Evolutionary conservation across 2,888 invertebrate genomes (phyloP).

Genomic region (Synergus japonicus): DNA sequence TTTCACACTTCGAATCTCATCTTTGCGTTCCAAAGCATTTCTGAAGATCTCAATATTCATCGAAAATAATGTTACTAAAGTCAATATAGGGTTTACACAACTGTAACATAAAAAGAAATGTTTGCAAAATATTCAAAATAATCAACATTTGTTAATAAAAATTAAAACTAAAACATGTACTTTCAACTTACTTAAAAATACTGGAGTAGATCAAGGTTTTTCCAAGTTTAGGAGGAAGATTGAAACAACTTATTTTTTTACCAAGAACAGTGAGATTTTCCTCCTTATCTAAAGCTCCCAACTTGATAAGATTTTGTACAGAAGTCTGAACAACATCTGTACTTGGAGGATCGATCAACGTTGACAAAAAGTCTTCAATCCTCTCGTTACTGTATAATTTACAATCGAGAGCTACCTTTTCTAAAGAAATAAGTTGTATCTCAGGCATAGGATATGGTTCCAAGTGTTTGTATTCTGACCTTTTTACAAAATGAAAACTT

Average conservation of each 20-base stretch:
- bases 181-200: constrained; percentile 76
- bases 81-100: constrained; percentile 79
- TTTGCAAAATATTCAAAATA: constrained; percentile 42
- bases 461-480: constrained; percentile 79
- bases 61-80: constrained; percentile 78
- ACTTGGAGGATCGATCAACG: constrained; percentile 82
- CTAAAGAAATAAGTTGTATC: constrained; percentile 82
- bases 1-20: constrained; percentile 79
- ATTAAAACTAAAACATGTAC: not conserved
- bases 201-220: constrained; percentile 81
- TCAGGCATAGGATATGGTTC: constrained; percentile 81
- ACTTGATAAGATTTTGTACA: constrained; percentile 80
- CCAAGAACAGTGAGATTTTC: constrained; percentile 84
- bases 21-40: constrained; percentile 78
- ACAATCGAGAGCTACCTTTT: constrained; percentile 81
- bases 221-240: constrained; percentile 82
- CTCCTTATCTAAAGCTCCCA: constrained; percentile 79
- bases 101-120: constrained; percentile 62
- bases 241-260: constrained; percentile 78
- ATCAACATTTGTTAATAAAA: constrained; percentile 13
- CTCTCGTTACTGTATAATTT: constrained; percentile 82
- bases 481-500: constrained; percentile 78
- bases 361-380: constrained; percentile 80
- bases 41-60: constrained; percentile 80
- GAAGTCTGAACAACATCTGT: constrained; percentile 79